Evolutionary conservation across 2,797 vertebrate species (phyloP), one percentile per base, ranked within the genome.

Genomic region (Megalops cyprinoides): DNA sequence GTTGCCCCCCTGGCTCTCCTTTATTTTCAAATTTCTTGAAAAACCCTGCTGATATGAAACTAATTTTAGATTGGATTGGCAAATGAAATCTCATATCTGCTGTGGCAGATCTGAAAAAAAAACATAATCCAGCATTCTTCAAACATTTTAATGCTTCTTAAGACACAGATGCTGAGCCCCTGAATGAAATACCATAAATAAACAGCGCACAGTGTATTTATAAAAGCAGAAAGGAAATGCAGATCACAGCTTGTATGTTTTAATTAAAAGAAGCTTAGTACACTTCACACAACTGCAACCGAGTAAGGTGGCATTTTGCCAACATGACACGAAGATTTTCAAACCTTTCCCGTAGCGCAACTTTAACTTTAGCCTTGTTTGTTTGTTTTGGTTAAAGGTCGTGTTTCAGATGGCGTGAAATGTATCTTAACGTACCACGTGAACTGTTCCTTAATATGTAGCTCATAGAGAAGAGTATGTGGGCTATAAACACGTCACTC

Each of bases 221-320:
- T 67, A 39, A 37, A 23, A 23, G 37, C n/a, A 44, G 15, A 20
- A 42, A 42, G 31, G 55, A 10, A 74, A 73, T 28, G 18, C 31
- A 25, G 46, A 78, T 74, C 80, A 81, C 14, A 18, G 53, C 53
- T 53, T 3, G 55, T 74, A 34, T 77, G 23, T 8, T 60, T 65
- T 74, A 55, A 80, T 82, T 78, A 82, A 58, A 79, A 39, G 31
- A 25, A 37, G 55, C 37, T 81, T 82, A 55, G 42, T 39, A 39
- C 56, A 62, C 71, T 79, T 67, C 23, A 37, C 48, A 31, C 34
- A 51, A 23, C 31, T 44, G 48, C 25, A 5, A 65, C n/a, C 65
- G 14, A 79, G 39, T 53, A 31, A 56, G 20, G 20, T 76, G 39
- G 62, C 74, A 73, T 39, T 67, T 78, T 62, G 1, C 20, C 67